phyloP scores from a whole-genome alignment of 2,113 vertebrate species.

The Emydocephalus ijimae region DNA sequence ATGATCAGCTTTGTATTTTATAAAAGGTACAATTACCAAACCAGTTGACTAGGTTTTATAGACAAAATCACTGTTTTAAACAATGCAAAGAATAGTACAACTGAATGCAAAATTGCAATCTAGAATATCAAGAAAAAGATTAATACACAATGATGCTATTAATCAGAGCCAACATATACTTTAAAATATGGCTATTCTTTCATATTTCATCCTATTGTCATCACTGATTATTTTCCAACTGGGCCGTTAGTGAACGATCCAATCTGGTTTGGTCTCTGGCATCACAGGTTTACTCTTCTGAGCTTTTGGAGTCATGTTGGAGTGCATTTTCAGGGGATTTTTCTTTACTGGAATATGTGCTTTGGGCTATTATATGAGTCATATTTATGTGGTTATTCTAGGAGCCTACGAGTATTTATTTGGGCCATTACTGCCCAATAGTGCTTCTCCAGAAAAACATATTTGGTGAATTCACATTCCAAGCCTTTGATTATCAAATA shows the following conservation, averaged over 20 bases:
- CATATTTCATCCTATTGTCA: background rate
- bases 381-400: background rate
- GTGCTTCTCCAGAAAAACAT: no score
- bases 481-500: no score
- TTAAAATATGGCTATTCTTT: background rate
- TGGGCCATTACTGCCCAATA: no score
- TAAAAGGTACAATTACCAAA: slow-evolving; percentile 32
- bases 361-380: background rate
- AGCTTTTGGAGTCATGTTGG: background rate
- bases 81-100: background rate
- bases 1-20: slow-evolving; percentile 39
- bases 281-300: background rate
- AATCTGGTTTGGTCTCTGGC: background rate
- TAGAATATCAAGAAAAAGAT: background rate
- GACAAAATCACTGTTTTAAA: slow-evolving; percentile 17
- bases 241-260: background rate
- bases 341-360: background rate
- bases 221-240: background rate
- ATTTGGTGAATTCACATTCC: no score
- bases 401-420: no score
- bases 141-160: accelerated
- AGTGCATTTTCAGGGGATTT: background rate
- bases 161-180: background rate
- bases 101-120: background rate
- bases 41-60: slow-evolving; percentile 32